Evolutionary conservation across 2,113 vertebrate species (phyloP), one percentile per base, ranked within the genome.

Genomic region (Tretioscincus oriximinensis): DNA sequence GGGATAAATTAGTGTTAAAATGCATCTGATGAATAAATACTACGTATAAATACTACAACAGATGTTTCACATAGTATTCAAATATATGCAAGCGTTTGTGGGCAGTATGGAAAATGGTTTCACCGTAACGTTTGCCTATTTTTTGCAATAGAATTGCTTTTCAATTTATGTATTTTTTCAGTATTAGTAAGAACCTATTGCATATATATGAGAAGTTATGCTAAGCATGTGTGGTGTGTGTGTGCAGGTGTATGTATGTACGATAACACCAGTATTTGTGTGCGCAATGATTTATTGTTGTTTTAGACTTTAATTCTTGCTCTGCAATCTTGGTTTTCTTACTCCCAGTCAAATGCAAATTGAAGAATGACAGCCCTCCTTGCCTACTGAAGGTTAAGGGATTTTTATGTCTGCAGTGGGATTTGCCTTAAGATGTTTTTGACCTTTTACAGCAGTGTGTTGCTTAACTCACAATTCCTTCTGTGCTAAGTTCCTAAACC

Each of bases 391-490:
- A 91, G 87, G 88, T 91, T 80, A 90, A 85, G 81, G 61, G 20
- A 86, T 89, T 90, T 75, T 93, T 89, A 64, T 76, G 45, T 90
- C 83, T 90, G 74, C 74, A 58, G 88, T 87, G 89, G 85, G 88
- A 94, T 90, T 92, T 68, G 89, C 95, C 95, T 85, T 88, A 93
- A 93, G 95, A 91, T 90, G 88, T 72, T 86, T 85, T 73, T 85
- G 92, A 94, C 95, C 94, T 97, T 96, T 96, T 76, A 85, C 86
- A 87, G 89, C 28, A 80, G 81, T 84, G 86, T 64, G 69, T 73
- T 90, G 71, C 76, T 22, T 3, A 82, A 61, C 86, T 90, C 82
- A 51, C 75, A 0, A 1, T 77, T 86, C 65, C 80, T 84, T 63
- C 65, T 78, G 51, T 18, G 2, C 90, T 90, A 85, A 83, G 80